A percentile compares a stretch with the other conserved stretches of the same genome.
Conservation (phyloP, 2,797 vertebrate genomes). For the Meriones psammophilus region DNA sequence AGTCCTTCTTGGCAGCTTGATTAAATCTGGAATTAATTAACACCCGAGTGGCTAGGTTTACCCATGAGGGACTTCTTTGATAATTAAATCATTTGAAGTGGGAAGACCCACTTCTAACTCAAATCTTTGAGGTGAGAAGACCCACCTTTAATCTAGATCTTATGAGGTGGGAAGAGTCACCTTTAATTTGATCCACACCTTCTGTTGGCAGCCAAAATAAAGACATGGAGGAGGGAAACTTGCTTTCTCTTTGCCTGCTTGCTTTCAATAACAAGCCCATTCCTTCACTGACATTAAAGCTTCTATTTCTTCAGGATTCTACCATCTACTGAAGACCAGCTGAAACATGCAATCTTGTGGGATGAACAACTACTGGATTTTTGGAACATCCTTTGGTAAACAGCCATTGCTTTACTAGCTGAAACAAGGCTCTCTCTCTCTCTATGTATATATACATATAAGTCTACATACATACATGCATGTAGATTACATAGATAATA, state of each 20-base stretch:
- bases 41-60: background rate
- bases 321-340: background rate
- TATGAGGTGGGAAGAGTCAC: background rate
- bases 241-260: background rate
- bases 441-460: background rate
- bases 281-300: background rate
- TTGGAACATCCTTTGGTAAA: background rate
- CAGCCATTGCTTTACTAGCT: background rate
- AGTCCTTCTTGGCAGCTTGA: background rate
- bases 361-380: background rate
- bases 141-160: background rate
- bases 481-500: background rate
- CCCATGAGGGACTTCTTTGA: background rate
- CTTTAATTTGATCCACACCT: background rate
- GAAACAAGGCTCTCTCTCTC: background rate
- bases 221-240: too few species aligned
- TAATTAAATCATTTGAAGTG: background rate
- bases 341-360: background rate
- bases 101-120: background rate
- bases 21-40: background rate
- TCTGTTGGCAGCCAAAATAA: background rate
- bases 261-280: background rate
- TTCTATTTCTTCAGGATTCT: background rate
- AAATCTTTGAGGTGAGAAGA: background rate
- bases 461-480: background rate